These are phyloP conservation scores for Nymphalis c-album DNA, from an alignment of 2,888 invertebrate species.

Conservation along the genomic window DNA sequence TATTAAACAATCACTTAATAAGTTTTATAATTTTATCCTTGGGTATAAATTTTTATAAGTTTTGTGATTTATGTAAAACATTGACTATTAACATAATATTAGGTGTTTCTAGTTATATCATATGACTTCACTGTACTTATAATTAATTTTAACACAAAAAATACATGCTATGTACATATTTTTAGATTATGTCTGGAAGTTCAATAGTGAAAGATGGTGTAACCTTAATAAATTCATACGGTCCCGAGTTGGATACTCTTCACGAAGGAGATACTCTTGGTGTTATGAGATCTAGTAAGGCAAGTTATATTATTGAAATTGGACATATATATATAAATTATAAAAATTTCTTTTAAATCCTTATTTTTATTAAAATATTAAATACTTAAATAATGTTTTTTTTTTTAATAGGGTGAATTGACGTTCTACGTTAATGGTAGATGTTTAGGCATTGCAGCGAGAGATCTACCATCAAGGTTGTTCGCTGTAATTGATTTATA, in stretches of 20 bases:
- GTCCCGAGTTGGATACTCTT: constrained; percentile 90
- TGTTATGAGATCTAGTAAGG: constrained; percentile 90
- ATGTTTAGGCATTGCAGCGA: constrained; percentile 93
- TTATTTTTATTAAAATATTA: constrained; percentile 7
- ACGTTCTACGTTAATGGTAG: constrained; percentile 94
- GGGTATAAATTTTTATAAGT: too few relatives aligned
- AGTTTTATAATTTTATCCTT: too few relatives aligned
- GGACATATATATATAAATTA: too few relatives aligned
- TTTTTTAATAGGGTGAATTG: constrained; percentile 85
- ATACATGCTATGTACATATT: constrained; percentile 1
- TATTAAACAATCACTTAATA: too few relatives aligned
- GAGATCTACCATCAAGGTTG: constrained; percentile 87
- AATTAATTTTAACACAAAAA: not conserved
- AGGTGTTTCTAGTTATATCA: not conserved
- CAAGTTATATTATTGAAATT: constrained; percentile 50
- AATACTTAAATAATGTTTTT: not conserved
- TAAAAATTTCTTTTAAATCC: too few relatives aligned
- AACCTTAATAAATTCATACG: constrained; percentile 90
- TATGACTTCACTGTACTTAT: not conserved
- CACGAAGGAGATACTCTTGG: constrained; percentile 92
- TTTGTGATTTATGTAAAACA: too few relatives aligned
- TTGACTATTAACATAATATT: too few relatives aligned
- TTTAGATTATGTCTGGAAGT: constrained; percentile 91
- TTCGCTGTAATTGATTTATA: constrained; percentile 97
- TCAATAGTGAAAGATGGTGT: constrained; percentile 93